phyloP scores from a whole-genome alignment of 2,888 invertebrate genomes.

The Acrocyrtus sp. region DNA sequence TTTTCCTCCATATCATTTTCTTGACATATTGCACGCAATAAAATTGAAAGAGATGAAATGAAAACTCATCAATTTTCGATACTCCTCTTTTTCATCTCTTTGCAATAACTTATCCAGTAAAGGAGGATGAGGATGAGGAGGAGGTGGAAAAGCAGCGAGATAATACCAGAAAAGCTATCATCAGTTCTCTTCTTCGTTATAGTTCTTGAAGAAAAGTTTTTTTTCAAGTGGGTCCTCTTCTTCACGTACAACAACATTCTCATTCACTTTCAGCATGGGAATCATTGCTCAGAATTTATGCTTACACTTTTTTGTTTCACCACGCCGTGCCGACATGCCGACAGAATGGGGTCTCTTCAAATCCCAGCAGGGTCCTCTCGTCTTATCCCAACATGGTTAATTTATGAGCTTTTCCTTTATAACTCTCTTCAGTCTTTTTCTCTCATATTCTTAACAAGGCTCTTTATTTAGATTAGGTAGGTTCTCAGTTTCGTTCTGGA shows the following conservation, averaged over 20 bases:
- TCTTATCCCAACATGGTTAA: slow-evolving; percentile 61
- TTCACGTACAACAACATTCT: no score
- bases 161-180: no score
- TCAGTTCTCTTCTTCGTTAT: not conserved
- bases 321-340: slow-evolving; percentile 57
- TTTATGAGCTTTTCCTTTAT: slow-evolving; percentile 61
- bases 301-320: slow-evolving; percentile 60
- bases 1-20: no score
- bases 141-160: no score
- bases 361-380: slow-evolving; percentile 60
- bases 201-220: not conserved
- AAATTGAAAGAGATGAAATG: slow-evolving; percentile 23
- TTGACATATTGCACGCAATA: no score
- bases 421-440: slow-evolving; percentile 37
- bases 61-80: slow-evolving; percentile 45
- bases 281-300: slow-evolving; percentile 53
- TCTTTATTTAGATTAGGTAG: slow-evolving; percentile 34
- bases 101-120: slow-evolving; percentile 35
- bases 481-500: no score
- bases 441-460: slow-evolving; percentile 31
- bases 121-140: no score
- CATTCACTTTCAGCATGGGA: slow-evolving; percentile 5
- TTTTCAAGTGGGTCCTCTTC: no score
- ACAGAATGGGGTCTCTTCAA: slow-evolving; percentile 61
- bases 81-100: slow-evolving; percentile 33